Evolutionary conservation across 1,140 invertebrate species (phyloP), one percentile per base, ranked within the genome.

Genomic region (Papilio machaon): DNA sequence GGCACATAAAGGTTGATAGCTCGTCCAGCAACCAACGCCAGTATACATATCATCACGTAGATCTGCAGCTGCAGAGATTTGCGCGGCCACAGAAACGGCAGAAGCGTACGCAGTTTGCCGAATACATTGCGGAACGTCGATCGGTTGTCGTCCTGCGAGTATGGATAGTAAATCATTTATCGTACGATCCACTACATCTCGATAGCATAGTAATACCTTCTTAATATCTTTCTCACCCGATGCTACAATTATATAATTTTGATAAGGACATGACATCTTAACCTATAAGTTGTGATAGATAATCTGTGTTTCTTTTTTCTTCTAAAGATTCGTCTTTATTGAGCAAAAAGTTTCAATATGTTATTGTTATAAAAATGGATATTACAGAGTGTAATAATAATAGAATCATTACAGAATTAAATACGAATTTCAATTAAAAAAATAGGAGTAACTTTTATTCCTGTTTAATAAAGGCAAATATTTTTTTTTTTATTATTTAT

Each of bases 21-120:
- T 88, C 99, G 96, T 30, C 98, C 99, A 43, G 94, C 95, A 15
- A 96, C 90, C 13, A 99, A 95, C 15, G 98, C 93, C 0, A 96
- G 15, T 46, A 99, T 96, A 92, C 99, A 99, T 80, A 98, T 91
- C 6, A 99, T 73, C 0, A 99, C 98, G 80, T 97, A 95, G 0
- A 98, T 83, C 92, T 99, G 99, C 8, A 99, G 95, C 1, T 95
- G 87, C 4, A 95, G 74, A 91, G 96, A 97, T 82, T 97, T 98
- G 84, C 97, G 97, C 0, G 99, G 99, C 99, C 99, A 99, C n/a
- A 99, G 95, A 94, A 99, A 99, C 2, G 98, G 98, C 73, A 97
- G 91, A 35, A 99, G 96, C 0, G 96, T 96, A 87, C 96, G 96
- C 9, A 98, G 91, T 93, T 99, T 99, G 84, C 96, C 95, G 95